Evolutionary conservation across 2,888 invertebrate species (phyloP), one percentile per base, ranked within the genome.

Genomic region (Pollenia amentaria): DNA sequence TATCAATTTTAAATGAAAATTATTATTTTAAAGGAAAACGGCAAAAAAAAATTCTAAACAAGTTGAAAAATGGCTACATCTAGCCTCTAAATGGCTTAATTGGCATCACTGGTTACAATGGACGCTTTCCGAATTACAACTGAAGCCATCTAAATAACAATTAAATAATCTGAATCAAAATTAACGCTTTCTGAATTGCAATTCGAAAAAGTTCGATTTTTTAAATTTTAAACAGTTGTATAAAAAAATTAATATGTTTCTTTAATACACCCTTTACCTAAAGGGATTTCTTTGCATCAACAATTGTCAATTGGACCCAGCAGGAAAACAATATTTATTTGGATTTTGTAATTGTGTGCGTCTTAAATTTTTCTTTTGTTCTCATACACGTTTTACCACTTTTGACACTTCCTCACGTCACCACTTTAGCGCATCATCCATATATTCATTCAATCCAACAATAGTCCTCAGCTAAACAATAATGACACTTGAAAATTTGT

Each of bases 301-400:
- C 44, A 60, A 21, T 53, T 70, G 53, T 55, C 6, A 38, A 29
- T 14, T 21, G 46, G 6, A 9, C 29, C 18, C 18, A 42, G 16
- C 40, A 44, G 21, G 40, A 78, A 69, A 46, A 40, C 2, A 0
- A 12, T 62, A 29, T 55, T 44, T 76, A 55, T 67, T 55, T 9
- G 55, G 69, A 11, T 53, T 51, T 16, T n/a, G 14, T 48, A 2
- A 6, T 0, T 40, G 18, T 53, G 42, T 29, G 40, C 44, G 42
- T 44, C 14, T 40, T 18, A 69, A 51, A 16, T 44, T 44, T 44
- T 67, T 65, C 72, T 65, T 73, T 87, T 87, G 87, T 87, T 87
- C 60, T 48, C 72, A 53, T 76, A 84, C 83, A 87, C 87, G 87
- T 84, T 84, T 87, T 51, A 72, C 80, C 80, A 87, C 87, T 87